phyloP scores from a whole-genome alignment of 1,140 invertebrate species.

The Pachyrhynchus sulphureomaculatus region DNA sequence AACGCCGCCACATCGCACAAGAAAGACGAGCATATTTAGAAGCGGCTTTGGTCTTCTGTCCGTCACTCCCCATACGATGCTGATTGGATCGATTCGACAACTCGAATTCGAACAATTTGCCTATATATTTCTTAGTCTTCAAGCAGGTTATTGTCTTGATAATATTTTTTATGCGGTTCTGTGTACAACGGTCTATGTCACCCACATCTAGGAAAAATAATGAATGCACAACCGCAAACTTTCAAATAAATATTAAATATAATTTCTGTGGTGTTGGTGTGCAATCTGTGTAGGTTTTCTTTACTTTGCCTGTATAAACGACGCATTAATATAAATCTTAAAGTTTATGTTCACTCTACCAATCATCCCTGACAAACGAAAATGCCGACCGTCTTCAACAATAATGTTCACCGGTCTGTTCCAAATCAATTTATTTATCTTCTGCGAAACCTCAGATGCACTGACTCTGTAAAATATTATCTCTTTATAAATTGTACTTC shows the following conservation, averaged over 20 bases:
- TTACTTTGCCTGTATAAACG: constrained; percentile 20
- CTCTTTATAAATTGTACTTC: constrained; percentile 19
- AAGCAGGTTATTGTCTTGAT: no score
- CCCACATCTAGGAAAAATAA: background rate
- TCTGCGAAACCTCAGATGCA: constrained; percentile 22
- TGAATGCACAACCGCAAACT: background rate
- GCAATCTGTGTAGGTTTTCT: constrained; percentile 31
- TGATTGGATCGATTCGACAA: no score
- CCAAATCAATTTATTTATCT: constrained; percentile 29
- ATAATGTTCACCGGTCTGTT: constrained; percentile 30
- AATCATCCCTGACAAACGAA: constrained; percentile 40
- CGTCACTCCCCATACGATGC: no score
- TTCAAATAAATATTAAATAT: constrained; percentile 8
- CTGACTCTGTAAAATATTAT: constrained; percentile 24
- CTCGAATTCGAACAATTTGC: no score
- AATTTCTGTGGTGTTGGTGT: constrained; percentile 25
- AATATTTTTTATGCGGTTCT: no score
- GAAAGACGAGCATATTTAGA: no score
- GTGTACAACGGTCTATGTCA: no score
- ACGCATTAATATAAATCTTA: constrained; percentile 39
- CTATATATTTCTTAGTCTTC: no score
- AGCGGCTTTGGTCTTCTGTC: no score
- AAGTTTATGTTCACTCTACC: constrained; percentile 34
- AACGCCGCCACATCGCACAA: no score
- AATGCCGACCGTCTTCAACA: constrained; percentile 40